Percentiles rank a stretch among this genome's conserved stretches.
These are phyloP conservation scores for Anhinga anhinga DNA, from an alignment of 2,113 vertebrate species.

Conservation along the genomic window DNA sequence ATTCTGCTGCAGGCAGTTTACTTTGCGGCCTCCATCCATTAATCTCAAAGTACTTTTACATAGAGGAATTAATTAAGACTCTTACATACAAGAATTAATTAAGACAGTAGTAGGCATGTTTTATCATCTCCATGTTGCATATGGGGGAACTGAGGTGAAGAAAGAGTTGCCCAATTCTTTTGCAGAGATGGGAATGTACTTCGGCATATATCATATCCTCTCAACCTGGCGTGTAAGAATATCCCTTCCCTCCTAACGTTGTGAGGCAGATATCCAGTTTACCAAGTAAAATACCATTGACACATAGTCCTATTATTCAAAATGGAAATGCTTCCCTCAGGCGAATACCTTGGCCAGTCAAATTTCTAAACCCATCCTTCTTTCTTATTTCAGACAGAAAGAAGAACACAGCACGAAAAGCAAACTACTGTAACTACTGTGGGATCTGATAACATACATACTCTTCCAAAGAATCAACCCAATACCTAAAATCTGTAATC, in stretches of 20 bases:
- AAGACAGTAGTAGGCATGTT: constrained; percentile 52
- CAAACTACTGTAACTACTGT: constrained; percentile 30
- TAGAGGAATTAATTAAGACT: constrained; percentile 51
- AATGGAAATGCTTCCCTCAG: constrained; percentile 20
- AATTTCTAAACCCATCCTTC: constrained; percentile 15
- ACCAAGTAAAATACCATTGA: neutral
- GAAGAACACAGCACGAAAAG: neutral
- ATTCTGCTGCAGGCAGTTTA: constrained; percentile 34
- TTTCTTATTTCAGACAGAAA: constrained; percentile 41
- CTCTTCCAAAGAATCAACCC: constrained; percentile 1
- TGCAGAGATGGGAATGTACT: neutral
- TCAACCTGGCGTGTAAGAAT: neutral
- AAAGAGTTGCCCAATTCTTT: neutral
- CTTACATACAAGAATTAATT: constrained; percentile 45
- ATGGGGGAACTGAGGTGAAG: constrained; percentile 54
- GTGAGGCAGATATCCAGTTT: neutral
- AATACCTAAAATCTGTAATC: constrained; percentile 32
- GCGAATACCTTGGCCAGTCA: neutral
- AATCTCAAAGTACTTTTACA: constrained; percentile 34
- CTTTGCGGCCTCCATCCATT: constrained; percentile 45
- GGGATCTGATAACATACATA: constrained; percentile 57
- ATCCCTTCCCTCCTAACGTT: neutral
- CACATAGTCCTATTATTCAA: neutral
- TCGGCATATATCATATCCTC: neutral
- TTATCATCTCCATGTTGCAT: constrained; percentile 28